Evolutionary conservation across 2,797 vertebrate species (phyloP).

Genomic region (Fistularia tabacaria): DNA sequence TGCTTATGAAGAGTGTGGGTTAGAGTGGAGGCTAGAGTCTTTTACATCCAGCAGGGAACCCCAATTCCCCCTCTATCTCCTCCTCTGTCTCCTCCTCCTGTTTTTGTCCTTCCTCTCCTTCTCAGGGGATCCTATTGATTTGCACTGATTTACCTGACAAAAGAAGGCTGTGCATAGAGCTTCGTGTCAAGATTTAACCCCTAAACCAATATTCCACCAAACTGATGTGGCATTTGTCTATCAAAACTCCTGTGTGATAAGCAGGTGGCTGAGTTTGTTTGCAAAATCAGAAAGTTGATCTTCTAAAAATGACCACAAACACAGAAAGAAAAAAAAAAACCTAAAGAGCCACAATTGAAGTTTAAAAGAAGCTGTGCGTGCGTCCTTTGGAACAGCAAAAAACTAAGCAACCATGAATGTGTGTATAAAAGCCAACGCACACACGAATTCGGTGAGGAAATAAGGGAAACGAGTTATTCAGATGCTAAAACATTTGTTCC

Average conservation of each 20-base stretch:
- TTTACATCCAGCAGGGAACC: conserved; percentile 64
- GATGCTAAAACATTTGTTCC: background rate
- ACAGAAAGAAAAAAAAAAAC: conserved; percentile 25
- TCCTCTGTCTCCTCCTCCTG: conserved; percentile 53
- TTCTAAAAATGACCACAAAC: conserved; percentile 31
- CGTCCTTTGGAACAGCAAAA: conserved; percentile 8
- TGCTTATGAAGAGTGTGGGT: conserved; percentile 24
- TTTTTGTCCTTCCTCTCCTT: conserved; percentile 55
- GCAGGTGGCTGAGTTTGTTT: conserved; percentile 3
- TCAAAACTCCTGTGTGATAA: conserved; percentile 16
- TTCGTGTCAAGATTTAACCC: conserved; percentile 57
- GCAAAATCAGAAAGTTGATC: too few relatives aligned
- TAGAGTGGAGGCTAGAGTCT: conserved; percentile 46
- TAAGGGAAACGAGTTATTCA: conserved; percentile 3
- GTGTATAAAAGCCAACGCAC: background rate
- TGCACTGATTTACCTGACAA: conserved; percentile 76
- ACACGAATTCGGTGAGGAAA: background rate
- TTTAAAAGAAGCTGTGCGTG: conserved; percentile 10
- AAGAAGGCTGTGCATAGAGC: conserved; percentile 46
- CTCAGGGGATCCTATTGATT: conserved; percentile 68
- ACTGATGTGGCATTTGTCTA: conserved; percentile 26
- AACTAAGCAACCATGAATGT: background rate
- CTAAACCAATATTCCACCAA: conserved; percentile 47
- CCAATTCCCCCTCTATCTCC: conserved; percentile 41
- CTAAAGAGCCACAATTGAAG: conserved; percentile 28